Evolutionary conservation across 2,113 vertebrate genomes (phyloP).

Genomic region (Mobula hypostoma): DNA sequence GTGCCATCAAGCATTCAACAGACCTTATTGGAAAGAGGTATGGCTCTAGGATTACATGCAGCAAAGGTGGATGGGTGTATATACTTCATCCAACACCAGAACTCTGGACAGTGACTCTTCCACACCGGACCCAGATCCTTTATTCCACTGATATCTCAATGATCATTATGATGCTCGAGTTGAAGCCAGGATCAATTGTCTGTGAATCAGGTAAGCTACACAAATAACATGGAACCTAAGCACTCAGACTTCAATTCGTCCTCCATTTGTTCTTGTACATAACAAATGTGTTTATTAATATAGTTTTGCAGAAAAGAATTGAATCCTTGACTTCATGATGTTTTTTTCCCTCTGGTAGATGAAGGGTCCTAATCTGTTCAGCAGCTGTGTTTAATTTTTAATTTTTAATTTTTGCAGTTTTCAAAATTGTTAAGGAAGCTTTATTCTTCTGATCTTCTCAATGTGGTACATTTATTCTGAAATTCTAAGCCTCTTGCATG

Average conservation of each 20-base stretch:
- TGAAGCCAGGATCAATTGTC: conserved; percentile 86
- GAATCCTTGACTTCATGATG: neutral
- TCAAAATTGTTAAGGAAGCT: neutral
- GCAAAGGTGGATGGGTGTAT: conserved; percentile 91
- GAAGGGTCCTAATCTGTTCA: neutral
- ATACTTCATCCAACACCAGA: conserved; percentile 91
- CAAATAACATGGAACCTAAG: neutral
- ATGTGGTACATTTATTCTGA: too few relatives aligned
- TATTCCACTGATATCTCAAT: conserved; percentile 92
- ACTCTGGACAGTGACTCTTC: conserved; percentile 86
- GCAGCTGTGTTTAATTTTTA: neutral
- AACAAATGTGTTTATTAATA: neutral
- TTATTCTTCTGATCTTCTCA: neutral
- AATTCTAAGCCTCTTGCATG: neutral
- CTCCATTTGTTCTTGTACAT: neutral
- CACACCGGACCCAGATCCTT: conserved; percentile 92
- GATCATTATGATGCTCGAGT: conserved; percentile 93
- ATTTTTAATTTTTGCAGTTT: too few relatives aligned
- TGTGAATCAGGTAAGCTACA: conserved; percentile 81
- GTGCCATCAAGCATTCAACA: conserved; percentile 80
- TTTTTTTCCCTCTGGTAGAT: neutral
- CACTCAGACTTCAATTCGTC: too few relatives aligned
- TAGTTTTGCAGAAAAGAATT: neutral
- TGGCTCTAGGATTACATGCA: conserved; percentile 89
- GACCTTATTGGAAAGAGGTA: conserved; percentile 85